Conservation (phyloP, 2,888 invertebrate species). For the Eugnorisma glareosa region DNA sequence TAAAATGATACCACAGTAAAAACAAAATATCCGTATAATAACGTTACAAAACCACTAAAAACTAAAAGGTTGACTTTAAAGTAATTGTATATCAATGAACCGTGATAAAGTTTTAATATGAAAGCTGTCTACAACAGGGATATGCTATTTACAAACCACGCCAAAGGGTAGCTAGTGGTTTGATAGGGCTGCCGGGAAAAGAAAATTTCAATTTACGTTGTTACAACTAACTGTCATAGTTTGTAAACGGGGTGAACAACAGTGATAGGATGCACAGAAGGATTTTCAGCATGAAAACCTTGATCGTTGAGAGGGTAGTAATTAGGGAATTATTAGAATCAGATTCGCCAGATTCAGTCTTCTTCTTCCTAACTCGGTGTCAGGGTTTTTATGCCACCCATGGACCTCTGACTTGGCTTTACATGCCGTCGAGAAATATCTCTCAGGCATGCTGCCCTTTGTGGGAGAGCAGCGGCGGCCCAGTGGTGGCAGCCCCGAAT, state of each 20-base stretch:
- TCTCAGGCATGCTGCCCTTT: too few species aligned
- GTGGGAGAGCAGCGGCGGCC: too few species aligned
- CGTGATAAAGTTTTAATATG: constrained; percentile 64
- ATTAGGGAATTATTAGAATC: not conserved
- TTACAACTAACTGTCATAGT: constrained; percentile 6
- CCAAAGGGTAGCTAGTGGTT: constrained; percentile 40
- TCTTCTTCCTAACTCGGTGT: too few species aligned
- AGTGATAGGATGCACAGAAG: not conserved
- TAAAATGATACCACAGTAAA: not conserved
- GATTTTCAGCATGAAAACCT: not conserved
- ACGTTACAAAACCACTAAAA: constrained; percentile 27
- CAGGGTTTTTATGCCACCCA: too few species aligned
- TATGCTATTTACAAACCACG: constrained; percentile 44
- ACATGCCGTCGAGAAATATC: too few species aligned
- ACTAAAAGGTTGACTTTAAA: constrained; percentile 43
- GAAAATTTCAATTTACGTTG: constrained; percentile 1
- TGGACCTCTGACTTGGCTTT: too few species aligned
- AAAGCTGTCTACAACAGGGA: constrained; percentile 66
- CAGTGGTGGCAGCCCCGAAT: too few species aligned
- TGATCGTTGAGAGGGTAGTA: not conserved
- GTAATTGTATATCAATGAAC: constrained; percentile 63
- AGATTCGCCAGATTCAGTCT: not conserved
- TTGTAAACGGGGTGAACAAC: not conserved
- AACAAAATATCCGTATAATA: constrained; percentile 7
- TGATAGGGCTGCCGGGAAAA: constrained; percentile 36